Conservation (phyloP, 2,888 invertebrate genomes). For the Protophormia terraenovae region DNA sequence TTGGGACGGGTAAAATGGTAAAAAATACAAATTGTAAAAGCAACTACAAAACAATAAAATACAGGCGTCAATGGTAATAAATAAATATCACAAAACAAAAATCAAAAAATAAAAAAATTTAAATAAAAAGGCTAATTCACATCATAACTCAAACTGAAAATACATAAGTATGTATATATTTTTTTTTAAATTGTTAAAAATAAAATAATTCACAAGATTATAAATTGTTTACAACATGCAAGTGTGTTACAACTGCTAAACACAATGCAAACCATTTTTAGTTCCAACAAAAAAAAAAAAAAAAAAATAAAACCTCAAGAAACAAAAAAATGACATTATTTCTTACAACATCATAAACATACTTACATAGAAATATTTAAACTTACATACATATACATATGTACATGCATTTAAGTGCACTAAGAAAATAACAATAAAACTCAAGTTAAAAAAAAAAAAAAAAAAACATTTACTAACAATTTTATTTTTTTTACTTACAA, state of each 20-base stretch:
- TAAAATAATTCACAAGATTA: conserved; percentile 44
- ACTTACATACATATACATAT: background rate
- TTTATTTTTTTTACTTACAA: background rate
- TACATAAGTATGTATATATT: no score
- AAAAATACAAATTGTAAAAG: conserved; percentile 15
- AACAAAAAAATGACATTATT: conserved; percentile 53
- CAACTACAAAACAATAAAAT: conserved; percentile 34
- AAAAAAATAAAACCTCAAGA: background rate
- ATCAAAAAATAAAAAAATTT: background rate
- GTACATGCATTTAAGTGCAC: background rate
- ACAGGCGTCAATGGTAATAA: conserved; percentile 34
- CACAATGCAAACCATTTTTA: conserved; percentile 40
- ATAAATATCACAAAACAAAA: conserved; percentile 10
- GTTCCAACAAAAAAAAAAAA: conserved; percentile 7
- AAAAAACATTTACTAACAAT: conserved; percentile 14
- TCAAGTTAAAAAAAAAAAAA: background rate
- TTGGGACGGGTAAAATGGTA: conserved; percentile 30
- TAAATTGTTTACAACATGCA: conserved; percentile 49
- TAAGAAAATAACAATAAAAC: background rate
- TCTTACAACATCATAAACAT: conserved; percentile 39
- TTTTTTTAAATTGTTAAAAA: conserved; percentile 21
- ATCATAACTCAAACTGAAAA: conserved; percentile 33
- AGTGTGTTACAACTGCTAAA: conserved; percentile 33
- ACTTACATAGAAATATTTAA: background rate
- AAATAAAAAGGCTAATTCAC: conserved; percentile 38